phyloP scores from a whole-genome alignment of 2,888 invertebrate genomes.

The Lamproptera curius region DNA sequence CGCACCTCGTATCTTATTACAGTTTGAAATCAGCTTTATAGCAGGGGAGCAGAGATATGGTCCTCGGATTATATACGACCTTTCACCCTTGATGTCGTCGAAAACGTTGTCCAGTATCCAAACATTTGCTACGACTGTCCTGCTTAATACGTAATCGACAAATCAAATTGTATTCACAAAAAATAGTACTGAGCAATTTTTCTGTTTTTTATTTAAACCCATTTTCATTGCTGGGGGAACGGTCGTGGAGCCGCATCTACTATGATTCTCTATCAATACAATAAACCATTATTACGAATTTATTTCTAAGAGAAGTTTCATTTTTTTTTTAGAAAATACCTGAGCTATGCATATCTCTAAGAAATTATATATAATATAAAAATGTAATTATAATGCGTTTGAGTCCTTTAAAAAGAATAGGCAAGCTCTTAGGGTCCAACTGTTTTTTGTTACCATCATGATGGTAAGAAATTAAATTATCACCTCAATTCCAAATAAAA shows the following conservation, averaged over 20 bases:
- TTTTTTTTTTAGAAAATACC: not conserved
- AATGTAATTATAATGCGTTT: too few relatives aligned
- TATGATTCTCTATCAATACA: too few relatives aligned
- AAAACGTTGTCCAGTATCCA: slow-evolving; percentile 43
- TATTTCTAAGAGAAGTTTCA: not conserved
- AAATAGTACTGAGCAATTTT: not conserved
- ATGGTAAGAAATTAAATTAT: too few relatives aligned
- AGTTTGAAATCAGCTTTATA: slow-evolving; percentile 41
- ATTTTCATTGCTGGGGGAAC: too few relatives aligned
- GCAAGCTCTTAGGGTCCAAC: too few relatives aligned
- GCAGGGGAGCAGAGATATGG: slow-evolving; percentile 42
- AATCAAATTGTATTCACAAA: not conserved
- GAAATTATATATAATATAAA: too few relatives aligned
- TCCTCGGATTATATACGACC: slow-evolving; percentile 40
- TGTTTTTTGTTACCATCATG: too few relatives aligned
- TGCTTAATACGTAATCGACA: slow-evolving; percentile 5
- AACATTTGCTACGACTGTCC: slow-evolving; percentile 53
- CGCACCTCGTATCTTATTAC: too few relatives aligned
- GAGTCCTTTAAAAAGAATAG: too few relatives aligned
- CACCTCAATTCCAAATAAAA: too few relatives aligned
- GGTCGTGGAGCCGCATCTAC: not conserved
- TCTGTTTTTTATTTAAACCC: not conserved
- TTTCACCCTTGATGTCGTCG: slow-evolving; percentile 35
- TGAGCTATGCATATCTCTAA: too few relatives aligned
- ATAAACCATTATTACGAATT: too few relatives aligned